Base-by-base conservation (phyloP, 2,888 invertebrate genomes). In the Phragmatobia fuliginosa region DNA sequence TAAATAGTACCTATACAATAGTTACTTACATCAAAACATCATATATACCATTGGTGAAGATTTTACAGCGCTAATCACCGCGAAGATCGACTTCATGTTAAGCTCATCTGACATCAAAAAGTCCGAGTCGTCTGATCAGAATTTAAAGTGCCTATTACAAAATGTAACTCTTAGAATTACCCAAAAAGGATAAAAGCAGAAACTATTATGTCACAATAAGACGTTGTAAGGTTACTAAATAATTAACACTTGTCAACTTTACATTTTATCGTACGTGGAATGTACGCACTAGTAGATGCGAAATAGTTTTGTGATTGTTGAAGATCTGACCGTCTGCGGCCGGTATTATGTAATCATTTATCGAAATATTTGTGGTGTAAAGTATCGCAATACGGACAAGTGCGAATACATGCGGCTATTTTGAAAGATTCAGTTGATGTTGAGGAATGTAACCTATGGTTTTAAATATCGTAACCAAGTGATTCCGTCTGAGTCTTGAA, bases 281-380 rank as follows among this genome's bases (percentile, higher is more conserved):
- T 28, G 36, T 60, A 14, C 6, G 8, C 16, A 28, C 36, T 28
- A 28, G 41, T 31, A 18, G 28, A 18, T 21, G 38, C 28, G 38
- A 60, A 32, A 60, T 32, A 63, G n/a, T 18, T 0, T 49, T 66
- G 3, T 33, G 36, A 61, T 21, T 21, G 49, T 38, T 28, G 25
- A 31, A 62, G 38, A 38, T 67, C 31, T 62, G 33, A 18, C 25
- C 32, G 36, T 62, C 21, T 38, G 61, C 32, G 33, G 52, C 62
- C 18, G 25, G 6, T 21, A 56, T 67, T 67, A 33, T 62, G 62
- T 31, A 67, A 62, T 38, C 38, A 32, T 56, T 52, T 62, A 56
- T 52, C n/a, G 62, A 41, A 56, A 56, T 62, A 31, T 67, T 38
- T 56, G 67, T 10, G 52, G 31, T 49, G 28, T 21, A 36, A 36